phyloP scores from a whole-genome alignment of 2,888 invertebrate species.

The Thalpophila matura region DNA sequence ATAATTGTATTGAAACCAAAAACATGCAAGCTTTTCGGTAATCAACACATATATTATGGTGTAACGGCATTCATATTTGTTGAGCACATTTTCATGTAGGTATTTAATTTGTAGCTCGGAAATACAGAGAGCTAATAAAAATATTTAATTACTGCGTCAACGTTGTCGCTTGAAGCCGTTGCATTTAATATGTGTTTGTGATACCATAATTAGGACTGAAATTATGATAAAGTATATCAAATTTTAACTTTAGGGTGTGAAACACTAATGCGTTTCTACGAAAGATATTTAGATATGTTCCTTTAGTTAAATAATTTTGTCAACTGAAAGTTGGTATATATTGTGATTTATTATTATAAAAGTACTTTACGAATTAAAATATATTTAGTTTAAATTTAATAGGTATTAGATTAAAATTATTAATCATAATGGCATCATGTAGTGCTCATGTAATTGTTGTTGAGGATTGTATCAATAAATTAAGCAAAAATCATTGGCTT shows the following conservation, averaged over 20 bases:
- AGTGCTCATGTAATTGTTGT: conserved; percentile 88
- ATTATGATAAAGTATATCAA: conserved; percentile 61
- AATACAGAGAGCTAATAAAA: conserved; percentile 4
- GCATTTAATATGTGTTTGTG: conserved; percentile 47
- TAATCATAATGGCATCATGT: conserved; percentile 82
- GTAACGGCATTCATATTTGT: conserved; percentile 33
- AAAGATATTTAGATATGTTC: conserved; percentile 81
- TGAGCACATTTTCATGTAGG: conserved; percentile 7
- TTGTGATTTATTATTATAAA: conserved; percentile 88
- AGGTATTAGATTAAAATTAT: conserved; percentile 82
- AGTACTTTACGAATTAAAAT: conserved; percentile 84
- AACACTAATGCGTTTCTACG: conserved; percentile 78
- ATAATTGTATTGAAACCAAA: conserved; percentile 34
- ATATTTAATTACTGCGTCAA: background rate
- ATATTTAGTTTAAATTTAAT: conserved; percentile 84
- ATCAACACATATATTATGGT: conserved; percentile 37
- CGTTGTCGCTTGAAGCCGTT: conserved; percentile 28
- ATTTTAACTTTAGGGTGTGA: conserved; percentile 77
- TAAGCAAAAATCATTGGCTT: conserved; percentile 76
- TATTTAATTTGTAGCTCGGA: conserved; percentile 6
- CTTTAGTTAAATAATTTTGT: conserved; percentile 84
- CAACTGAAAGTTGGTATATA: conserved; percentile 88
- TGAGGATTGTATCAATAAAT: conserved; percentile 89
- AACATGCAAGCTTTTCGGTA: conserved; percentile 50
- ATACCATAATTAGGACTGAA: conserved; percentile 63